phyloP scores from a whole-genome alignment of 2,888 invertebrate species.

The Mongoloraphidia duomilia region DNA sequence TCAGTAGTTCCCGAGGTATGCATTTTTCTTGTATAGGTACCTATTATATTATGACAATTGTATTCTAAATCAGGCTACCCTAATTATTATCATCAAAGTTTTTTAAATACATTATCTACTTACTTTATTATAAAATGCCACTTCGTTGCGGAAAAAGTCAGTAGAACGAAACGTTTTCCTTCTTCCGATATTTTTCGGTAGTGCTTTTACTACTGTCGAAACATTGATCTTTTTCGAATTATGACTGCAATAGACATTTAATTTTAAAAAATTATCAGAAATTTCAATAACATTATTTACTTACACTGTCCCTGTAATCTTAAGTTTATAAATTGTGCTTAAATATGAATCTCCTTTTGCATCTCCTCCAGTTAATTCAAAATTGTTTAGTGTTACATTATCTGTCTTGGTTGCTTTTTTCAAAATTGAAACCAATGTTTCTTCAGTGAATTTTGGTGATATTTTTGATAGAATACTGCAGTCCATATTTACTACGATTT shows the following conservation, averaged over 20 bases:
- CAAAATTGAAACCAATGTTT: too few species aligned
- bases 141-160: slow-evolving; percentile 58
- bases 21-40: too few species aligned
- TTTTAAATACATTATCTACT: neutral
- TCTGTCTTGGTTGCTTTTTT: too few species aligned
- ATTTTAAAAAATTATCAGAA: neutral
- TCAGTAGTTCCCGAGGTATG: too few species aligned
- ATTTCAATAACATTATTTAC: slow-evolving; percentile 16
- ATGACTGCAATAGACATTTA: neutral
- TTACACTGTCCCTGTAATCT: slow-evolving; percentile 32
- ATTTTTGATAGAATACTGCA: too few species aligned
- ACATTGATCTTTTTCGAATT: slow-evolving; percentile 23
- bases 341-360: slow-evolving; percentile 57
- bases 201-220: slow-evolving; percentile 47
- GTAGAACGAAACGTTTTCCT: slow-evolving; percentile 46
- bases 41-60: too few species aligned
- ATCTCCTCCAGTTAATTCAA: neutral
- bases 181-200: slow-evolving; percentile 46
- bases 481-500: too few species aligned
- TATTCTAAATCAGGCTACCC: too few species aligned
- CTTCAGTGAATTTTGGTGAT: too few species aligned
- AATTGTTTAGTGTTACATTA: too few species aligned
- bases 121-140: slow-evolving; percentile 43
- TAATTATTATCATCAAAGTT: too few species aligned
- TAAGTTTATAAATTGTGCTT: slow-evolving; percentile 46